phyloP scores from a whole-genome alignment of 2,888 invertebrate species.

The Endotricha flammealis region DNA sequence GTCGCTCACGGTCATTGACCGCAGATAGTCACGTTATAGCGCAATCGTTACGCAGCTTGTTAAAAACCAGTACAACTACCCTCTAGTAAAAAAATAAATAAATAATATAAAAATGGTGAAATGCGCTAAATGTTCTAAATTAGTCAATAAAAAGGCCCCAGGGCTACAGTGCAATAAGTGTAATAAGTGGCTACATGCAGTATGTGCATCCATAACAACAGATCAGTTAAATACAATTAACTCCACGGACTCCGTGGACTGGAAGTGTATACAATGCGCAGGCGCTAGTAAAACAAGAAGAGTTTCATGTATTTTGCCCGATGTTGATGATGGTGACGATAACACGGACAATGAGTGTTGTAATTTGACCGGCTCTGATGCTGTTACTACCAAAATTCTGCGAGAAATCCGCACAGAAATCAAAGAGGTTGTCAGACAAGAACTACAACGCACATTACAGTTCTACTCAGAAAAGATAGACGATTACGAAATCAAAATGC shows the following conservation, averaged over 20 bases:
- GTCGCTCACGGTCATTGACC: too few species aligned
- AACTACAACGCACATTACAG: conserved; percentile 15
- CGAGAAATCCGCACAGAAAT: conserved; percentile 11
- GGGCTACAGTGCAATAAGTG: conserved; percentile 19
- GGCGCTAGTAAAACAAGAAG: conserved; percentile 13
- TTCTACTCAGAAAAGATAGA: conserved; percentile 18
- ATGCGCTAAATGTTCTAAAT: conserved; percentile 17
- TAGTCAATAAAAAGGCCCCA: conserved; percentile 16
- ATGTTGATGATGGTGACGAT: conserved; percentile 22
- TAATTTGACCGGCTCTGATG: conserved; percentile 17
- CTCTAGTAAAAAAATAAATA: too few species aligned
- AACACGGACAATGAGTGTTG: conserved; percentile 4
- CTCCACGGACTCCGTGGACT: conserved; percentile 18
- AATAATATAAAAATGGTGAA: too few species aligned
- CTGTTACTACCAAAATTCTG: conserved; percentile 5
- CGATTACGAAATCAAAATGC: conserved; percentile 12
- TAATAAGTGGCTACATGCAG: conserved; percentile 18
- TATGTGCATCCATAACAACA: conserved; percentile 16
- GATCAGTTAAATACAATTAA: conserved; percentile 17
- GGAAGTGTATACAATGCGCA: conserved; percentile 18
- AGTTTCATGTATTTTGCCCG: conserved; percentile 17
- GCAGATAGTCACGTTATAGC: too few species aligned
- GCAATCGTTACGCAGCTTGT: too few species aligned
- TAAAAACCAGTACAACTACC: too few species aligned
- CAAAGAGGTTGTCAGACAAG: conserved; percentile 9